Conservation (phyloP, 2,797 vertebrate genomes). For the Mastacembelus armatus region DNA sequence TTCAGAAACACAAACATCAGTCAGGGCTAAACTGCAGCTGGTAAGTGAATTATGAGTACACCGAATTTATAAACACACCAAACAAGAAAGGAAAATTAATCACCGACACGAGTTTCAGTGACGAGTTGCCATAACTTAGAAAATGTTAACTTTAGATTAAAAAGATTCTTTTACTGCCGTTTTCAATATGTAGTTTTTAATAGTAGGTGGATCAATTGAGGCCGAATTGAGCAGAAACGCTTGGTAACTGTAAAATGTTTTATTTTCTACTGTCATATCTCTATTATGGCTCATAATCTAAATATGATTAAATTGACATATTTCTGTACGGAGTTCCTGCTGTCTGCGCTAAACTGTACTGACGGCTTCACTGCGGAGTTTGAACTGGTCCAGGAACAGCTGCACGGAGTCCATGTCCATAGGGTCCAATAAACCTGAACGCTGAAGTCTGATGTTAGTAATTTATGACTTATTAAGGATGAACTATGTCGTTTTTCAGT, state of each 20-base stretch:
- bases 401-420: constrained; percentile 41
- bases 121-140: too few relatives aligned
- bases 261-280: neutral
- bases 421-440: neutral
- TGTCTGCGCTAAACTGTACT: constrained; percentile 1
- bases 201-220: too few relatives aligned
- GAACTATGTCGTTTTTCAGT: accelerated
- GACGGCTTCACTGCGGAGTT: constrained; percentile 58
- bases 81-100: too few relatives aligned
- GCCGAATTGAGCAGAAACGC: too few relatives aligned
- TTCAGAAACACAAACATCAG: too few relatives aligned
- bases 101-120: too few relatives aligned
- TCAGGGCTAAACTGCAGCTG: too few relatives aligned
- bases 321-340: neutral
- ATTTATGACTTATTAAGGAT: neutral
- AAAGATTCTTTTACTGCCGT: too few relatives aligned
- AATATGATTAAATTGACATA: neutral
- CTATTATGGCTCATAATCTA: neutral
- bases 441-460: neutral
- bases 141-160: too few relatives aligned
- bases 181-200: too few relatives aligned
- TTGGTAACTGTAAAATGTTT: too few relatives aligned
- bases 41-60: too few relatives aligned
- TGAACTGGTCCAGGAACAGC: constrained; percentile 51
- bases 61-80: neutral